phyloP scores from a whole-genome alignment of 2,888 invertebrate species.

The Camptogramma bilineatum region DNA sequence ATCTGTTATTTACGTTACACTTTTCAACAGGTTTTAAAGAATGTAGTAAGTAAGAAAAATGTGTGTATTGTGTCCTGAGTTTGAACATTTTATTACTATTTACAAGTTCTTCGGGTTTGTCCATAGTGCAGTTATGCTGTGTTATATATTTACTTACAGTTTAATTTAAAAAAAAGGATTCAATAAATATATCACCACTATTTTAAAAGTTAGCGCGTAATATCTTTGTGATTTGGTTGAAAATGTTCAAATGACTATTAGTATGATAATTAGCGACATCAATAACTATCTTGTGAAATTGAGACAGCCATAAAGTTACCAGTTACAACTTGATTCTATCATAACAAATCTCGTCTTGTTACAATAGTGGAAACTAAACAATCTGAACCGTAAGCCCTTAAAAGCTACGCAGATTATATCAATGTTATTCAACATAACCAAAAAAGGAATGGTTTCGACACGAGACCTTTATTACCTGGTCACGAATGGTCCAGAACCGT shows the following conservation, averaged over 20 bases:
- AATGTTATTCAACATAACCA: constrained; percentile 40
- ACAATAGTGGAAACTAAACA: constrained; percentile 14
- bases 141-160: too few species aligned
- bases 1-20: constrained; percentile 16
- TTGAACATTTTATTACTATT: too few species aligned
- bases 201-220: too few species aligned
- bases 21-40: constrained; percentile 18
- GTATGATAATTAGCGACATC: neutral
- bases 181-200: too few species aligned
- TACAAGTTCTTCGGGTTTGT: too few species aligned
- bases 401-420: constrained; percentile 26
- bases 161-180: too few species aligned
- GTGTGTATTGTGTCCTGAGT: neutral
- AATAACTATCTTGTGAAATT: neutral
- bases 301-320: neutral
- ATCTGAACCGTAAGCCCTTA: constrained; percentile 14
- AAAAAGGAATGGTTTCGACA: constrained; percentile 49
- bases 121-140: too few species aligned
- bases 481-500: constrained; percentile 50
- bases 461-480: constrained; percentile 50
- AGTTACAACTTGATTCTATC: constrained; percentile 3
- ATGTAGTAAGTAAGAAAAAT: constrained; percentile 14
- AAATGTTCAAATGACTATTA: too few species aligned
- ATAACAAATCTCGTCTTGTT: constrained; percentile 6
- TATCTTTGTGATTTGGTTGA: too few species aligned